These are phyloP conservation scores for Hypomecis atomaria DNA, from an alignment of 2,888 invertebrate genomes.

Conservation along the genomic window DNA sequence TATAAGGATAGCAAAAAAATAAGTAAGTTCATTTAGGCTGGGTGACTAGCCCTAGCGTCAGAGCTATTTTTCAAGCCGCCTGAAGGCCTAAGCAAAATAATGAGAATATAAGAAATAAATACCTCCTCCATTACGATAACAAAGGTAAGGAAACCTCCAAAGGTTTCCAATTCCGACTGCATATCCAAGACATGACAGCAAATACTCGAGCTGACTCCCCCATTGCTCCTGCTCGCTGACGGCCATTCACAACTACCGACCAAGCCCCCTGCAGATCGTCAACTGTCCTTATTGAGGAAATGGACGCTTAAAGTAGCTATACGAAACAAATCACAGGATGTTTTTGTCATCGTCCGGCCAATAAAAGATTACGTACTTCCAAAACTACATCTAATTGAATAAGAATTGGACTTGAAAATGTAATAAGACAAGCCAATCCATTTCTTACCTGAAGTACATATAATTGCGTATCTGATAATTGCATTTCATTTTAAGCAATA, in stretches of 20 bases:
- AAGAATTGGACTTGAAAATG: too few species aligned
- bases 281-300: slow-evolving; percentile 61
- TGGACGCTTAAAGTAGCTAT: slow-evolving; percentile 45
- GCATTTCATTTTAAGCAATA: too few species aligned
- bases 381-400: too few species aligned
- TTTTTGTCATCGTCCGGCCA: neutral
- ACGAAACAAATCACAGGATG: slow-evolving; percentile 12
- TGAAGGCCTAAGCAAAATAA: too few species aligned
- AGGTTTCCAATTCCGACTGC: slow-evolving; percentile 94
- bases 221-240: slow-evolving; percentile 85
- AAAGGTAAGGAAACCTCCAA: slow-evolving; percentile 94
- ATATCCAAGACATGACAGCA: slow-evolving; percentile 92
- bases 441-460: too few species aligned
- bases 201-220: slow-evolving; percentile 90
- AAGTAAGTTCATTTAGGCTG: too few species aligned
- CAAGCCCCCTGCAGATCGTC: slow-evolving; percentile 46
- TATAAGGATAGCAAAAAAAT: too few species aligned
- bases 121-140: slow-evolving; percentile 95
- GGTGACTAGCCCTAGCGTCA: too few species aligned
- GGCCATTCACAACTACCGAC: slow-evolving; percentile 58
- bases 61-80: too few species aligned
- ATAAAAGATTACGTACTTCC: neutral
- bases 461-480: too few species aligned
- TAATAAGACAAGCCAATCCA: too few species aligned
- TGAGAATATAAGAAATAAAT: slow-evolving; percentile 37